Percentiles rank a stretch among this genome's conserved stretches.
Conservation (phyloP, 2,888 invertebrate genomes). For the Argynnis bischoffii region DNA sequence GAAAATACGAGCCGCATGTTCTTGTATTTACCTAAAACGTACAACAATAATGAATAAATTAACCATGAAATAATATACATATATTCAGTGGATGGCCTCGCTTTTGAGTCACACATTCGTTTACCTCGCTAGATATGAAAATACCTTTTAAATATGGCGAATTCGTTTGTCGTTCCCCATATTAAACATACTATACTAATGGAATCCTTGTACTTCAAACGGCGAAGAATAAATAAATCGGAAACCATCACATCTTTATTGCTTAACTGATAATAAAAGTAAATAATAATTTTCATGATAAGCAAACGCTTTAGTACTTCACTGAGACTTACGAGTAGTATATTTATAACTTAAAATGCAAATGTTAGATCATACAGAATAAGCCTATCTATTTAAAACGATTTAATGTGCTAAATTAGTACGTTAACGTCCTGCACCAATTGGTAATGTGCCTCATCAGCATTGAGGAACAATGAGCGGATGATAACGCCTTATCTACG, state of each 20-base stretch:
- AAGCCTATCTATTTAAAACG: not conserved
- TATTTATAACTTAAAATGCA: too few species aligned
- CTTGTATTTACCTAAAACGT: constrained; percentile 32
- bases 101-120: constrained; percentile 20
- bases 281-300: too few species aligned
- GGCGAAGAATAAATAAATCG: too few species aligned
- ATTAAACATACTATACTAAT: not conserved
- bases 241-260: too few species aligned
- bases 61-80: constrained; percentile 24
- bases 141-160: constrained; percentile 6
- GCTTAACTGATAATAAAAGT: too few species aligned
- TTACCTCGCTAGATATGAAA: constrained; percentile 16
- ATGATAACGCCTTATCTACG: constrained; percentile 78
- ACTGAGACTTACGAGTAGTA: too few species aligned
- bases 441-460: constrained; percentile 65
- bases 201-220: too few species aligned
- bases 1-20: constrained; percentile 21
- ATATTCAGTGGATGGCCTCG: constrained; percentile 27
- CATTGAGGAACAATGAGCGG: constrained; percentile 77
- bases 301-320: too few species aligned
- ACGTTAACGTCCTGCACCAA: constrained; percentile 67
- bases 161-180: not conserved
- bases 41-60: constrained; percentile 34
- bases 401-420: constrained; percentile 19
- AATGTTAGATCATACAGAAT: too few species aligned